Evolutionary conservation across 1,140 invertebrate species (phyloP), one percentile per base, ranked within the genome.

Genomic region (Meloidogyne chitwoodi): DNA sequence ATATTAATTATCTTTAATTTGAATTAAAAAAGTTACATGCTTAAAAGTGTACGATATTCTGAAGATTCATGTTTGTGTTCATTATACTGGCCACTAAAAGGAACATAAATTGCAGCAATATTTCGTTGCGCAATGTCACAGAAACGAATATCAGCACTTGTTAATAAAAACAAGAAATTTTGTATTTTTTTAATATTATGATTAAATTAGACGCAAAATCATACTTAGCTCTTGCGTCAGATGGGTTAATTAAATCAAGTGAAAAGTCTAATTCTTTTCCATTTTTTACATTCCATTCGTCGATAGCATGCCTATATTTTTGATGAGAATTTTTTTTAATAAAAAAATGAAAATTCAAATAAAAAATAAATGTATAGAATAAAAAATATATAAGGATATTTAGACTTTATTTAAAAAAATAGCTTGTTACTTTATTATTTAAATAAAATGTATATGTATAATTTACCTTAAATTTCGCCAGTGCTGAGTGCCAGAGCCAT

Each of bases 81-180:
- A 22, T n/a, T 56, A 22, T 19, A 5, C 4, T n/a, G 48, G 4
- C 48, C 48, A 12, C 56, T 64, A 12, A 29, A 41, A 24, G 85
- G 74, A 14, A 87, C 27, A 38, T 87, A 71, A 19, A 85, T 38
- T 16, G 78, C 85, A 11, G 81, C 76, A 27, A 85, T 56, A 29
- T 83, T 74, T 41, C 80, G 80, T 62, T 85, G 84, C 24, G 86
- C 77, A 24, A 85, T 72, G 70, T 85, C 84, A 69, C 84, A 85
- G 61, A 85, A 85, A 73, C 75, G 70, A 79, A 85, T 81, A n/a
- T 83, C 81, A 0, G 81, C 44, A 14, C 68, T 62, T 41, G 22
- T 27, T 27, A 44, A 77, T 22, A 38, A 63, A 62, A 22, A n/a
- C 4, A 22, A 14, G 4, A 22, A 61, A n/a, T 41, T 41, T n/a